Evolutionary conservation across 2,888 invertebrate genomes (phyloP).

Genomic region (Diarsia dahlii): DNA sequence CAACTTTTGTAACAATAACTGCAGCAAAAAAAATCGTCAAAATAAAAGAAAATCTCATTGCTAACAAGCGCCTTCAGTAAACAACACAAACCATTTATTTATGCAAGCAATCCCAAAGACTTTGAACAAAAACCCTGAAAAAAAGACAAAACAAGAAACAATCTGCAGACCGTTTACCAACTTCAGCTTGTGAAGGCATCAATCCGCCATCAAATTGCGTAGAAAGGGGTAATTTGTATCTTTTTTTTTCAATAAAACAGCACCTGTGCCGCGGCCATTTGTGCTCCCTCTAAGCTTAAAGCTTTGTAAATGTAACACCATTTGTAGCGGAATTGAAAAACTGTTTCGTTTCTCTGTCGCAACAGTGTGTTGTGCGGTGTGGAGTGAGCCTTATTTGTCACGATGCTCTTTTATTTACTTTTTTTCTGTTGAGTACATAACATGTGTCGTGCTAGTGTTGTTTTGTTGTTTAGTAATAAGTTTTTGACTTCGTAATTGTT

Average conservation of each 20-base stretch:
- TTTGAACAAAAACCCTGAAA: constrained; percentile 54
- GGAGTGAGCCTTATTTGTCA: constrained; percentile 67
- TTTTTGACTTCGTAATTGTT: constrained; percentile 32
- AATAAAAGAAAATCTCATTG: constrained; percentile 48
- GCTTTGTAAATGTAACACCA: constrained; percentile 88
- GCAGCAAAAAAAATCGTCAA: constrained; percentile 37
- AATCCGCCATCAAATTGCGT: constrained; percentile 81
- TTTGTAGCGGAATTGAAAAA: constrained; percentile 90
- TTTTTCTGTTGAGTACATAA: constrained; percentile 46
- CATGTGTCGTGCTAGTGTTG: constrained; percentile 37
- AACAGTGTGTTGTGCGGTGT: constrained; percentile 77
- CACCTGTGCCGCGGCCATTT: constrained; percentile 87
- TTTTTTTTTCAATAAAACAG: constrained; percentile 89
- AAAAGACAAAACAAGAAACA: constrained; percentile 68
- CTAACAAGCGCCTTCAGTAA: constrained; percentile 47
- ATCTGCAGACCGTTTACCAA: constrained; percentile 64
- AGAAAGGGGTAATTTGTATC: constrained; percentile 88
- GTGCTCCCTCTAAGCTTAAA: constrained; percentile 85
- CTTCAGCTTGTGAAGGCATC: constrained; percentile 73
- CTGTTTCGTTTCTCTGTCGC: constrained; percentile 80
- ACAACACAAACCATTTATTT: constrained; percentile 50
- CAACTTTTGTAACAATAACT: constrained; percentile 2
- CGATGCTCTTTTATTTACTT: constrained; percentile 52
- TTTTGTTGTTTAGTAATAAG: constrained; percentile 46
- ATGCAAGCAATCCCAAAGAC: constrained; percentile 47